Evolutionary conservation across 2,888 invertebrate species (phyloP).

Genomic region (Siphlonurus alternatus): DNA sequence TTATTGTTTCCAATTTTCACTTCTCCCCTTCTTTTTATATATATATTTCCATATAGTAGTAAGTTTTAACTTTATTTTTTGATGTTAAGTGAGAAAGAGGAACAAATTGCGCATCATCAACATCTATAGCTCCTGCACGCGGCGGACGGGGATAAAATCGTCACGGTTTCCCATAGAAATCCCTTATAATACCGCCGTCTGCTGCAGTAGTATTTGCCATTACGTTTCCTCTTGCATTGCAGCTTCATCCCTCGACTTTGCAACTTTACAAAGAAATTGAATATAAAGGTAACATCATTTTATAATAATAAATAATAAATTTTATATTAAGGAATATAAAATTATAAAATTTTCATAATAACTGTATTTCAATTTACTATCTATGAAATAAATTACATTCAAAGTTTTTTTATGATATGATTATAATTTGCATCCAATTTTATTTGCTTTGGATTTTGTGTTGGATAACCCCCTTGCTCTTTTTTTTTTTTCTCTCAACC

Average conservation of each 20-base stretch:
- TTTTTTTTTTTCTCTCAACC: not conserved
- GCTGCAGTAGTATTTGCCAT: not conserved
- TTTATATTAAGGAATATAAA: not conserved
- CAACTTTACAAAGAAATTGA: not conserved
- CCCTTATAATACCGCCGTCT: not conserved
- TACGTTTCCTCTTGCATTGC: not conserved
- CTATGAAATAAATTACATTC: no score
- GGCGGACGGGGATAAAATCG: not conserved
- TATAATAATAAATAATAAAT: not conserved
- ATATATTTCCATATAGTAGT: not conserved
- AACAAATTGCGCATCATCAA: not conserved
- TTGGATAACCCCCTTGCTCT: not conserved
- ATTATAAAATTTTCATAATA: not conserved
- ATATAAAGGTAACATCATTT: not conserved
- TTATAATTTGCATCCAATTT: no score
- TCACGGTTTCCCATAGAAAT: no score
- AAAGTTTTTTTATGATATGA: no score
- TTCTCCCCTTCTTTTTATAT: not conserved
- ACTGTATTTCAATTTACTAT: no score
- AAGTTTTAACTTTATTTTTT: no score
- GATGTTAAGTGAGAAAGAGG: no score
- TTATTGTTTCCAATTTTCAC: not conserved
- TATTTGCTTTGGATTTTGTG: not conserved
- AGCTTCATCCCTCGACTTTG: not conserved
- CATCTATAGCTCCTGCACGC: not conserved